These are phyloP conservation scores for Lampris incognitus DNA, from an alignment of 2,113 vertebrate species.

Conservation along the genomic window DNA sequence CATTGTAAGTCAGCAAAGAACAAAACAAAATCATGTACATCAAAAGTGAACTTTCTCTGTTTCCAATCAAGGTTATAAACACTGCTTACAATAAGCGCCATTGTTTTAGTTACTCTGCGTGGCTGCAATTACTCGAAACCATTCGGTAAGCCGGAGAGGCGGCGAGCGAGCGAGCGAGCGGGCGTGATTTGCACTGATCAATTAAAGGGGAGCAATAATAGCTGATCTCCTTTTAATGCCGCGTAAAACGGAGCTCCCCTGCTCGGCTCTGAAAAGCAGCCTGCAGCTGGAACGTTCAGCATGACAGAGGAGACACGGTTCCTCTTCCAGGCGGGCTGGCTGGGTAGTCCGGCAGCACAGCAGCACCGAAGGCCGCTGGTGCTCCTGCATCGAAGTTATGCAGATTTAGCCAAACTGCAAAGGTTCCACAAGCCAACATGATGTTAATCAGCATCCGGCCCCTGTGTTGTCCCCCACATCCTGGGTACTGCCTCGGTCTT, in stretches of 20 bases:
- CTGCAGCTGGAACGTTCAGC: constrained; percentile 18
- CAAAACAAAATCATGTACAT: constrained; percentile 18
- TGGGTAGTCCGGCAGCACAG: too few relatives aligned
- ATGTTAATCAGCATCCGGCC: too few relatives aligned
- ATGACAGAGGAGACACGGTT: not conserved
- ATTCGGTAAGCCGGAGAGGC: constrained; percentile 10
- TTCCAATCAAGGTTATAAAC: constrained; percentile 36
- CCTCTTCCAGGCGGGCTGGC: too few relatives aligned
- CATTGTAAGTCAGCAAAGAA: not conserved
- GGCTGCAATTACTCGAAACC: constrained; percentile 26
- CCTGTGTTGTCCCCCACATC: too few relatives aligned
- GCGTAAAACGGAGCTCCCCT: not conserved
- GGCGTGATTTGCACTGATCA: constrained; percentile 16
- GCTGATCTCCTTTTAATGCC: not conserved
- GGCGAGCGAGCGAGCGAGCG: not conserved
- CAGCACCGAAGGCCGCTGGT: too few relatives aligned
- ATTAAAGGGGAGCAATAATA: not conserved
- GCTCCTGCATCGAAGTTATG: too few relatives aligned
- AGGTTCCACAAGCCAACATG: too few relatives aligned
- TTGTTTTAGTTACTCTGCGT: constrained; percentile 25
- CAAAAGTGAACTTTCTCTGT: constrained; percentile 15
- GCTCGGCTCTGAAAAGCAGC: not conserved
- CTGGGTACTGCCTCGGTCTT: too few relatives aligned
- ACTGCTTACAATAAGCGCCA: constrained; percentile 28
- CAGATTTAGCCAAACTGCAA: too few relatives aligned